These are phyloP conservation scores for Bolinopsis microptera DNA, from an alignment of 37 sponge, comb jelly and placozoan genomes.

Conservation along the genomic window DNA sequence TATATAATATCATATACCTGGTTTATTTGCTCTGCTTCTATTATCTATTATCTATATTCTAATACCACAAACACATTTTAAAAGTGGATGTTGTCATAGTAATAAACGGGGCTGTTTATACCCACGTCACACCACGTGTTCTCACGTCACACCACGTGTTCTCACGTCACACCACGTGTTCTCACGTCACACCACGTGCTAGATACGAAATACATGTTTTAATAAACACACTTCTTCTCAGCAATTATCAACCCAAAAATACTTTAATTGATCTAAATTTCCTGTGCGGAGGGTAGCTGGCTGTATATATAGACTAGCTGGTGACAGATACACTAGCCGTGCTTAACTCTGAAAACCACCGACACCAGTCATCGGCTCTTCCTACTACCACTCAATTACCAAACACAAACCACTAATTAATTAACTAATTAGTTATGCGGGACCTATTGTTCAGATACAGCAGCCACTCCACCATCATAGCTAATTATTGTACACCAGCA, in stretches of 20 bases:
- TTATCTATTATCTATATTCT: too few relatives aligned
- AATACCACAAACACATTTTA: too few relatives aligned
- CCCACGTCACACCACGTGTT: not conserved
- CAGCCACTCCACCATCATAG: too few relatives aligned
- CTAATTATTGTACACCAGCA: too few relatives aligned
- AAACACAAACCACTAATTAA: not conserved
- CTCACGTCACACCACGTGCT: not conserved
- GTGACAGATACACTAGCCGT: not conserved
- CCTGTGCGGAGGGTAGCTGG: too few relatives aligned
- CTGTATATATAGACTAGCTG: too few relatives aligned
- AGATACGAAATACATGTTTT: not conserved
- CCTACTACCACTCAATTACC: not conserved
- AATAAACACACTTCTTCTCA: not conserved
- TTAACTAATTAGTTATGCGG: too few relatives aligned
- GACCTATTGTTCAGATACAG: too few relatives aligned
- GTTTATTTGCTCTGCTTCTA: too few relatives aligned
- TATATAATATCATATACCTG: too few relatives aligned
- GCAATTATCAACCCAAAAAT: not conserved
- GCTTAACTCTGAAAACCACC: not conserved
- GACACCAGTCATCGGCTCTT: not conserved
- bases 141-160: not conserved
- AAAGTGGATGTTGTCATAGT: not conserved
- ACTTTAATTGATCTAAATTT: not conserved
- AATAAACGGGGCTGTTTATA: not conserved
- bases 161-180: not conserved